Base-by-base conservation (phyloP, 2,797 vertebrate species). In the Halcyon chelicuti region DNA sequence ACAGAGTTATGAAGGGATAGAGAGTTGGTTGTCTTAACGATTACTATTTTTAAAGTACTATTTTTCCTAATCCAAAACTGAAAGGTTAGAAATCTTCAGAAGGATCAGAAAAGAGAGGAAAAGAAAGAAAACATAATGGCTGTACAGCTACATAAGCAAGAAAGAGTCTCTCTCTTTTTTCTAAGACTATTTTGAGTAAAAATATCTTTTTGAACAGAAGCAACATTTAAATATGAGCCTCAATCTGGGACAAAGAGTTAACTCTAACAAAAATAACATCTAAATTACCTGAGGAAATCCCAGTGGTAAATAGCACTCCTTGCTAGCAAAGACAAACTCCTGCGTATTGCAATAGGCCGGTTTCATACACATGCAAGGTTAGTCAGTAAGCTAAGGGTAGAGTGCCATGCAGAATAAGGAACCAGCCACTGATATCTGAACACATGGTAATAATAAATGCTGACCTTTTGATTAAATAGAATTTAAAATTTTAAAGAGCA, bases 191-290 rank as follows among this genome's bases (percentile, higher is more conserved):
- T 84, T 92, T 57, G 12, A 82, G 80, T 58, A 93, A 92, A 95
- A 92, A 14, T 90, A 60, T 83, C 86, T 65, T 95, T 95, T 94
- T 80, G 74, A 95, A 81, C n/a, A 46, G 86, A 94, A 77, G 72
- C 57, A 71, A 3, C 15, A 18, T 12, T 52, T 73, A 65, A 82
- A 83, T 65, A 33, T 26, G 31, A 90, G 26, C 65, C 58, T 94
- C 23, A 46, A 68, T 49, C 55, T 65, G 49, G 14, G 95, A 40
- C 55, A 65, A 76, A 77, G 76, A 66, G 54, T 57, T 86, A 83
- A 49, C 49, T 68, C 67, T 31, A 82, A 92, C 62, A 91, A 81
- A 57, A 86, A 33, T 1, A 0, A 60, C 14, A 86, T 80, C 91
- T 89, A 63, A 76, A 51, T 26, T 31, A 73, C 55, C 14, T 23